Evolutionary conservation across 2,888 invertebrate species (phyloP).

Genomic region (Monoplex corrugatus): DNA sequence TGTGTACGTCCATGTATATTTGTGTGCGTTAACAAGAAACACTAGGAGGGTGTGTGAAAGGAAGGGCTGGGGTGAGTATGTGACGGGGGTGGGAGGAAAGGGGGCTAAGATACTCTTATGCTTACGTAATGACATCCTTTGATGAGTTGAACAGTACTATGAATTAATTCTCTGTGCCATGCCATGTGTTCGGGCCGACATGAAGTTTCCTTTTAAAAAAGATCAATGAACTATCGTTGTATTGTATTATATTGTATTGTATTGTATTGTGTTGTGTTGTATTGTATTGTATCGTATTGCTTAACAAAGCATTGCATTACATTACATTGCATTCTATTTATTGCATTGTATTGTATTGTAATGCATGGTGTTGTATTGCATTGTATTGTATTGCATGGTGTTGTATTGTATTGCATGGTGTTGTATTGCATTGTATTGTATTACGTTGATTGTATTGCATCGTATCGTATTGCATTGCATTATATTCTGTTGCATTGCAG

Average conservation of each 20-base stretch:
- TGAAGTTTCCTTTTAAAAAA: too few species aligned
- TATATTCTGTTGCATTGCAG: too few species aligned
- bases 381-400: not conserved
- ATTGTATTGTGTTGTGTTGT: slow-evolving; percentile 3
- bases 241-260: not conserved
- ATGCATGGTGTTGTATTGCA: not conserved
- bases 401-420: not conserved
- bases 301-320: not conserved
- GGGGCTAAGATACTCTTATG: too few species aligned
- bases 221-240: too few species aligned
- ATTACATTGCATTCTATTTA: not conserved
- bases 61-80: not conserved
- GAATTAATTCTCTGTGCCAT: too few species aligned
- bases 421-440: not conserved
- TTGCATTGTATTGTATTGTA: not conserved
- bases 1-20: too few species aligned
- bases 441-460: not conserved
- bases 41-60: not conserved
- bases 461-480: not conserved
- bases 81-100: too few species aligned
- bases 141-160: too few species aligned
- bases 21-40: too few species aligned
- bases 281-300: not conserved
- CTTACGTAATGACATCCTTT: too few species aligned
- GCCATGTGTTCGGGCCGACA: too few species aligned